A percentile compares a stretch with the other conserved stretches of the same genome.
Evolutionary conservation across 1,140 invertebrate species (phyloP).

Genomic region (Daktulosphaira vitifoliae): DNA sequence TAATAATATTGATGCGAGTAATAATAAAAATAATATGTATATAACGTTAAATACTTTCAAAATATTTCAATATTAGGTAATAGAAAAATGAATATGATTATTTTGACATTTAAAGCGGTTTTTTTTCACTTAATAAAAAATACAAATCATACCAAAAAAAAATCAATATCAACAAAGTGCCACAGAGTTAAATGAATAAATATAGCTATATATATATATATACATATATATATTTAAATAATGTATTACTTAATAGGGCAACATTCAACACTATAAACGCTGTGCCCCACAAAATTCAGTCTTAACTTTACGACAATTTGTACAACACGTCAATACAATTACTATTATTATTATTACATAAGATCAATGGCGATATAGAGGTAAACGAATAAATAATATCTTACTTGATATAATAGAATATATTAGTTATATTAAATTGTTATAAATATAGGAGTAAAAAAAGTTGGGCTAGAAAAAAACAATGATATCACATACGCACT

Average conservation of each 20-base stretch:
- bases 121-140: too few relatives aligned
- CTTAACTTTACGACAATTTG: slow-evolving; percentile 32
- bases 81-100: too few relatives aligned
- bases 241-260: slow-evolving; percentile 11
- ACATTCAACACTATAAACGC: slow-evolving; percentile 6
- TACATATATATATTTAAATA: too few relatives aligned
- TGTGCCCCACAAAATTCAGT: slow-evolving; percentile 22
- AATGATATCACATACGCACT: slow-evolving; percentile 30
- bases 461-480: slow-evolving; percentile 9
- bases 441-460: slow-evolving; percentile 13
- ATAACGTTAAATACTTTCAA: neutral
- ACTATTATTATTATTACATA: too few relatives aligned
- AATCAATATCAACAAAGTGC: too few relatives aligned
- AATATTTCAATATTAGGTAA: too few relatives aligned
- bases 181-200: neutral
- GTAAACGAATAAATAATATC: slow-evolving; percentile 11
- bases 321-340: slow-evolving; percentile 9
- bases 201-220: too few relatives aligned
- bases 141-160: too few relatives aligned
- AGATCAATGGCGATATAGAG: neutral
- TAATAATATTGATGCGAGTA: slow-evolving; percentile 5
- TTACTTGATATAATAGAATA: neutral
- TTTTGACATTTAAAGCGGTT: too few relatives aligned
- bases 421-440: neutral
- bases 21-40: slow-evolving; percentile 9